A percentile compares a stretch with the other conserved stretches of the same genome.
Conservation (phyloP, 2,888 invertebrate species). For the Cotesia congregata region DNA sequence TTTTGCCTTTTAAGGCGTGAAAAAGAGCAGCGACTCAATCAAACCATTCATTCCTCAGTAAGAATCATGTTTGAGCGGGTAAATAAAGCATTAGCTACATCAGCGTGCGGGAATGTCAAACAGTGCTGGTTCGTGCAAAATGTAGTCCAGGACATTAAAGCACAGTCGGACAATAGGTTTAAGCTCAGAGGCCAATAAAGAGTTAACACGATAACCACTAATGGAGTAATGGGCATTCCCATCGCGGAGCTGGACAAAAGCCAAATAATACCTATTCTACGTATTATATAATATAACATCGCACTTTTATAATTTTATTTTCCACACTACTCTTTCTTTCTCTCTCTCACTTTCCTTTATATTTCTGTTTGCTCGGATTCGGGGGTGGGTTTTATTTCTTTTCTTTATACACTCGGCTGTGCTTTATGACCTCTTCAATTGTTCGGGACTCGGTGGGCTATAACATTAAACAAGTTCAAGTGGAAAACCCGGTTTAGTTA, state of each 20-base stretch:
- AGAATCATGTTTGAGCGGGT: too few species aligned
- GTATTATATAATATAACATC: neutral
- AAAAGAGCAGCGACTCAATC: too few species aligned
- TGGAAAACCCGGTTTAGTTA: neutral
- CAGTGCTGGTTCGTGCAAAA: neutral
- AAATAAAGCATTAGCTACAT: neutral
- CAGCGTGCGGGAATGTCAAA: slow-evolving; percentile 6
- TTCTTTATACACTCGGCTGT: neutral
- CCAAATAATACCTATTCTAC: slow-evolving; percentile 58
- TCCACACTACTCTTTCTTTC: neutral
- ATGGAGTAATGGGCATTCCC: slow-evolving; percentile 66
- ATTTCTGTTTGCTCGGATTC: neutral
- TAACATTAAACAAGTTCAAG: neutral
- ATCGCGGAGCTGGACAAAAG: slow-evolving; percentile 56
- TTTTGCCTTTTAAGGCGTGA: too few species aligned
- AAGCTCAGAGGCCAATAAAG: slow-evolving; percentile 41
- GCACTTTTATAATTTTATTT: neutral
- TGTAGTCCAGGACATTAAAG: slow-evolving; percentile 32
- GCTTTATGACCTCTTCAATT: neutral
- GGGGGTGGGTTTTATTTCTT: neutral
- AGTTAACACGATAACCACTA: slow-evolving; percentile 63
- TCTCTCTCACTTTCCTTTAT: neutral
- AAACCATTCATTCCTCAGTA: too few species aligned
- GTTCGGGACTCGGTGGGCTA: neutral
- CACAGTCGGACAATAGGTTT: slow-evolving; percentile 48